Base-by-base conservation (phyloP, 2,888 invertebrate genomes). In the Deilephila elpenor region DNA sequence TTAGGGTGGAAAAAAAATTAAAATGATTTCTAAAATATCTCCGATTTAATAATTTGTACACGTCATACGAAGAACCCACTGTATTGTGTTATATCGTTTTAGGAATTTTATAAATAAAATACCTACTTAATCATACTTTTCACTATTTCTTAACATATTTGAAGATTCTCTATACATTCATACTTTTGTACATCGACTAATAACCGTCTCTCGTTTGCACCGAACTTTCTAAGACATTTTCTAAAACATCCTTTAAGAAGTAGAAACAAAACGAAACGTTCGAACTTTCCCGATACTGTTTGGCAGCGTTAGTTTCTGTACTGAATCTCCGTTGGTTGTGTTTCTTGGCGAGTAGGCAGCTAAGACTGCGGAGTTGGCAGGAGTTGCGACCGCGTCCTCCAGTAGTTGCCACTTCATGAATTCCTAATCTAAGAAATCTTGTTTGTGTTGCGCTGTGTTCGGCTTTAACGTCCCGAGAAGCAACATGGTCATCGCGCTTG, bases 401-500 rank as follows among this genome's bases (percentile, higher is more conserved):
- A 62, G 53, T 72, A 20, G 56, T 56, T 72, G 72, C 62, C 62
- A 62, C 72, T 56, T 64, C 62, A 64, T 72, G 62, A 72, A 72
- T 62, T 56, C 20, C 62, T 72, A 72, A 72, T 56, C 32, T 72
- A 62, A 53, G 32, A 51, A 62, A 72, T 64, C 62, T 34, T 72
- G n/a, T 72, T 56, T 67, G 67, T 67, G 67, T 67, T 67, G 37
- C 44, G 20, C 67, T 51, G 19, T 25, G 20, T 1, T 14, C 34
- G 34, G 19, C 34, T 25, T 67, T 17, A 25, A 25, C 44, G 67
- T 67, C 62, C 14, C 44, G 14, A 29, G 11, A 29, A 60, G 11
- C 17, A 17, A 29, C 29, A 17, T 11, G 25, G 29, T 56, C 53
- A 56, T 56, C 19, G 8, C 51, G 14, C 5, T 19, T 56, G 5